Evolutionary conservation across 2,797 vertebrate species (phyloP), one percentile per base, ranked within the genome.

Genomic region (Myoxocephalus aenaeus): DNA sequence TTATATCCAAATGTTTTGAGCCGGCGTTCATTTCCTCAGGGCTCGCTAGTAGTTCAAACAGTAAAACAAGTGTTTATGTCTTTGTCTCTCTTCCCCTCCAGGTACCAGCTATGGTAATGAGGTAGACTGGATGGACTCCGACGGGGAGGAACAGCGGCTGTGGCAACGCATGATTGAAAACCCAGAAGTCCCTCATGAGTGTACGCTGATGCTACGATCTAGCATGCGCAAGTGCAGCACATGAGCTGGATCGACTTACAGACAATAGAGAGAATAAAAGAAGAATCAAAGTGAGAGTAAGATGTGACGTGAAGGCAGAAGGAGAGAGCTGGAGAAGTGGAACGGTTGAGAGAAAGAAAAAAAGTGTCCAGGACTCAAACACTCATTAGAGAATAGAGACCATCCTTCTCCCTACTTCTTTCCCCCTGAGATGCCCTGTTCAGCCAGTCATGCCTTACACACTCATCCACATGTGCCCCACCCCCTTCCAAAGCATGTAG

Each of bases 121-220:
- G 15, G 98, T 97, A 25, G 96, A 98, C 88, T 99, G 98, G 98
- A 99, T 98, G 96, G 98, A 99, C 91, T 96, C 98, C 3, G 96
- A 89, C 6, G 98, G 97, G 29, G 98, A 98, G 89, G 98, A 99
- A 64, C 97, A 96, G 88, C 94, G 88, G 44, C 92, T 97, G 62
- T 99, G 98, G 98, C 97, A 97, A 81, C 96, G 93, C 87, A 99
- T 99, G 98, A 95, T 96, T 8, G 96, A 97, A 87, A 97, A 94
- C 73, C 97, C 97, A 0, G 98, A 97, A 74, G 92, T 92, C 86
- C 94, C 96, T 18, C 96, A 97, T 20, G 97, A 99, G 91, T 97
- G 97, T 17, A 95, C 96, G 11, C 86, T 99, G 77, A 97, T 98
- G 97, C 94, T 99, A 84, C 96, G 98, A 77, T 95, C 97, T 86